These are phyloP conservation scores for Takifugu flavidus DNA, from an alignment of 2,113 vertebrate species.

Conservation along the genomic window DNA sequence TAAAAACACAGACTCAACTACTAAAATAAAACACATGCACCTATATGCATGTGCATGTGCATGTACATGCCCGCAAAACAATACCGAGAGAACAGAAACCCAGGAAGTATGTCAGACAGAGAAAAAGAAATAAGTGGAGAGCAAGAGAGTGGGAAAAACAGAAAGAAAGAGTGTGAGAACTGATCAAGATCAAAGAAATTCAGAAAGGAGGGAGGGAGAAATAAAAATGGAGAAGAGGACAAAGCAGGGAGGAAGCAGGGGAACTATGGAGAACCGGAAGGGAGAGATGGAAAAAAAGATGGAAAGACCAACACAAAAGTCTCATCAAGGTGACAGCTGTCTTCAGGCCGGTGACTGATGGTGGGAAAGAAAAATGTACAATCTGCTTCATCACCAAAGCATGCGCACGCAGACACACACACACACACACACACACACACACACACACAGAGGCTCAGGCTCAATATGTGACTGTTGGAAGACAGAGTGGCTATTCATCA, in stretches of 20 bases:
- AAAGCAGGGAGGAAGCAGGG: constrained; percentile 11
- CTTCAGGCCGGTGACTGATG: constrained; percentile 29
- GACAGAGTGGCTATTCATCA: too few species aligned
- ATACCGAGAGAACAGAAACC: constrained; percentile 61
- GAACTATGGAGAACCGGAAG: too few species aligned
- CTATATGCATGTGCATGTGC: too few species aligned
- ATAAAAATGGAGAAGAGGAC: constrained; percentile 4
- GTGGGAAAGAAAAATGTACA: constrained; percentile 48
- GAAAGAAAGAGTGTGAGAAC: constrained; percentile 56
- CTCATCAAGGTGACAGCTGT: neutral
- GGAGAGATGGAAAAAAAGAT: too few species aligned
- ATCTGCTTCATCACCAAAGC: constrained; percentile 36
- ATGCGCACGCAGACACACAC: neutral
- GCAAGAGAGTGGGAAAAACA: constrained; percentile 15
- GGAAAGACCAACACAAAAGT: too few species aligned
- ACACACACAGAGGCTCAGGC: constrained; percentile 8
- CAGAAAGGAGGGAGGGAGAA: neutral
- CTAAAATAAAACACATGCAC: constrained; percentile 37
- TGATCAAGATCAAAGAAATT: constrained; percentile 38
- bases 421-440: constrained; percentile 11
- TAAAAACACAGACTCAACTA: constrained; percentile 20
- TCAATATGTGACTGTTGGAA: neutral
- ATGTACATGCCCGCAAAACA: constrained; percentile 38
- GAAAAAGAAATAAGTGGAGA: constrained; percentile 46
- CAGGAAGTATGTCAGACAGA: constrained; percentile 65